Conservation (phyloP, 2,113 vertebrate species). For the pig (Sus scrofa) region DNA sequence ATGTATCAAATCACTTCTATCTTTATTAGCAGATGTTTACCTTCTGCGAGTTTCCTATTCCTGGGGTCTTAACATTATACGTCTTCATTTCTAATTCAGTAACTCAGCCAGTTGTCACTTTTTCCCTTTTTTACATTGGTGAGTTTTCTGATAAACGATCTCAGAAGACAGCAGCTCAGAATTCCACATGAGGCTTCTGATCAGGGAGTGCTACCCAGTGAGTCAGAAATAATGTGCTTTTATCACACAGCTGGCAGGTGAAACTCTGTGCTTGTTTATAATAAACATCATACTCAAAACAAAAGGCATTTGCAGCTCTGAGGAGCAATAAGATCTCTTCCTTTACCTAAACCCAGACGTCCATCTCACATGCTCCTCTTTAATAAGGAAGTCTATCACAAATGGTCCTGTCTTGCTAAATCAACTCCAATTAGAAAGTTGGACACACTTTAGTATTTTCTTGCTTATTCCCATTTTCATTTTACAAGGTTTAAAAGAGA, state of each 20-base stretch:
- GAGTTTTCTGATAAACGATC: background rate
- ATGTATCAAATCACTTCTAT: background rate
- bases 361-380: background rate
- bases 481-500: constrained; percentile 36
- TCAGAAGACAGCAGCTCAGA: constrained; percentile 7
- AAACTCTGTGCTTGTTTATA: constrained; percentile 64
- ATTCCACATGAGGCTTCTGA: constrained; percentile 32
- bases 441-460: constrained; percentile 36
- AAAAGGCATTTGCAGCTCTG: constrained; percentile 61
- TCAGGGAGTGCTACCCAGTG: background rate
- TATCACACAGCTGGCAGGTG: constrained; percentile 50
- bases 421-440: background rate
- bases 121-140: background rate
- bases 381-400: constrained; percentile 39
- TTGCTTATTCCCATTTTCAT: constrained; percentile 62
- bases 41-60: background rate
- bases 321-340: constrained; percentile 40
- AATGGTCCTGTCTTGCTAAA: background rate
- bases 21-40: background rate
- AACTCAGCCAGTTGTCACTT: background rate
- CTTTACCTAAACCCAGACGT: background rate
- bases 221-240: constrained; percentile 64
- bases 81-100: constrained; percentile 23
- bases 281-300: constrained; percentile 66
- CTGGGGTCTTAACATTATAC: background rate